These are phyloP conservation scores for Acrobasis repandana DNA, from an alignment of 2,888 invertebrate species.

Conservation along the genomic window DNA sequence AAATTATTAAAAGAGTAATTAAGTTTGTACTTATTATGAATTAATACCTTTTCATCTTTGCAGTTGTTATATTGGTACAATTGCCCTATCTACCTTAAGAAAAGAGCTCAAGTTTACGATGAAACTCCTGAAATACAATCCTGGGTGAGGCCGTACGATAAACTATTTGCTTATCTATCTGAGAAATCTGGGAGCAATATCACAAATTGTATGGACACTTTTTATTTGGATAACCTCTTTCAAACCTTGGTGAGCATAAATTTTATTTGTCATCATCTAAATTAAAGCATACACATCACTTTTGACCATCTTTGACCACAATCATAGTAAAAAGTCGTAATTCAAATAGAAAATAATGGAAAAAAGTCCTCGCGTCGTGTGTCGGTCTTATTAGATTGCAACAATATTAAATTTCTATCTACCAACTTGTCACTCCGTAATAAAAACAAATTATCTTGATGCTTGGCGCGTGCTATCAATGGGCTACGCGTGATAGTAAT, in stretches of 20 bases:
- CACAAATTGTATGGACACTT: constrained; percentile 67
- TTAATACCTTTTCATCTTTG: constrained; percentile 32
- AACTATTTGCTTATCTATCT: constrained; percentile 53
- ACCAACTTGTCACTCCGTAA: no score
- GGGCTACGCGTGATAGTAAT: no score
- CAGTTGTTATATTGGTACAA: constrained; percentile 78
- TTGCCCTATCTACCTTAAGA: constrained; percentile 62
- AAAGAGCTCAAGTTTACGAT: constrained; percentile 55
- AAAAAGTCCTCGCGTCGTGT: no score
- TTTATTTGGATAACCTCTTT: constrained; percentile 73
- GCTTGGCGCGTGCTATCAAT: no score
- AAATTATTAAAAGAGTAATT: no score
- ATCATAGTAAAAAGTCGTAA: no score
- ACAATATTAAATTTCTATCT: no score
- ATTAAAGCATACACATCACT: not conserved
- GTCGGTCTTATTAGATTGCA: no score
- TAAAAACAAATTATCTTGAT: no score
- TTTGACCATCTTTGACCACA: not conserved
- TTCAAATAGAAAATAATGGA: no score
- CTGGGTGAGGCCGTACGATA: constrained; percentile 53
- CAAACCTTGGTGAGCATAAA: constrained; percentile 67
- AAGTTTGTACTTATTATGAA: no score
- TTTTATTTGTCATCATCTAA: not conserved
- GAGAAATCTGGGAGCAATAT: constrained; percentile 63
- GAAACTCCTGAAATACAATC: constrained; percentile 51